phyloP scores from a whole-genome alignment of 2,797 vertebrate species.

The Oryzias sinensis region DNA sequence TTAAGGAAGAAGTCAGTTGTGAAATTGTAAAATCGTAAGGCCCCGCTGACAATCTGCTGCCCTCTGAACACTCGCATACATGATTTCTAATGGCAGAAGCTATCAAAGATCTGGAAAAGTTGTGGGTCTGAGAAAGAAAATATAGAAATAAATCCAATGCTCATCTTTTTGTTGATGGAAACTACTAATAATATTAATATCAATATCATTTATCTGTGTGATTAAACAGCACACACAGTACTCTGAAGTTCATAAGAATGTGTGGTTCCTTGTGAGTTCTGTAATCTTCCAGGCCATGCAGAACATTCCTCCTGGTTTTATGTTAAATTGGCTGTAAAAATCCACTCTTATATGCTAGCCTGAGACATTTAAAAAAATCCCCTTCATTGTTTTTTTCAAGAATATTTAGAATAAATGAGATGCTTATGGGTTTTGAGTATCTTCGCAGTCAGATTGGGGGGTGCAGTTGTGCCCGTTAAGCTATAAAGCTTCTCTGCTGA shows the following conservation, averaged over 20 bases:
- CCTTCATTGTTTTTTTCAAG: conserved; percentile 12
- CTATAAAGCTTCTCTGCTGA: conserved; percentile 40
- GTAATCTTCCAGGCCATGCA: conserved; percentile 56
- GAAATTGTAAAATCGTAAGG: conserved; percentile 82
- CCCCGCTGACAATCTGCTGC: conserved; percentile 71
- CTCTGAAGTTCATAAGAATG: conserved; percentile 69
- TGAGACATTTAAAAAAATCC: conserved; percentile 48
- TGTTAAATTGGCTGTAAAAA: conserved; percentile 72
- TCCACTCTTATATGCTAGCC: conserved; percentile 48
- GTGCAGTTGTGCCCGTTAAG: conserved; percentile 36
- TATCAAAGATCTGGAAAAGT: conserved; percentile 71
- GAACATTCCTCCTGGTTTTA: conserved; percentile 70
- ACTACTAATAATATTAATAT: conserved; percentile 49
- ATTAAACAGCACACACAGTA: conserved; percentile 62
- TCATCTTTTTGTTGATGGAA: conserved; percentile 66
- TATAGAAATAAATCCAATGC: conserved; percentile 58
- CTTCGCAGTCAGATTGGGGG: conserved; percentile 15
- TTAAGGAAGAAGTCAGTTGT: conserved; percentile 78
- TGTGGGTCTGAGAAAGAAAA: conserved; percentile 58
- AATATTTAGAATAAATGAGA: conserved; percentile 4
- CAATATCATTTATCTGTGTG: conserved; percentile 66
- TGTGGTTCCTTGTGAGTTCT: conserved; percentile 59
- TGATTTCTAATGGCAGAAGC: conserved; percentile 70
- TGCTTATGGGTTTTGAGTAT: conserved; percentile 16
- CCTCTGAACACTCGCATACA: conserved; percentile 70